These are phyloP conservation scores for Luperina nickerlii DNA, from an alignment of 2,888 invertebrate species.

Conservation along the genomic window DNA sequence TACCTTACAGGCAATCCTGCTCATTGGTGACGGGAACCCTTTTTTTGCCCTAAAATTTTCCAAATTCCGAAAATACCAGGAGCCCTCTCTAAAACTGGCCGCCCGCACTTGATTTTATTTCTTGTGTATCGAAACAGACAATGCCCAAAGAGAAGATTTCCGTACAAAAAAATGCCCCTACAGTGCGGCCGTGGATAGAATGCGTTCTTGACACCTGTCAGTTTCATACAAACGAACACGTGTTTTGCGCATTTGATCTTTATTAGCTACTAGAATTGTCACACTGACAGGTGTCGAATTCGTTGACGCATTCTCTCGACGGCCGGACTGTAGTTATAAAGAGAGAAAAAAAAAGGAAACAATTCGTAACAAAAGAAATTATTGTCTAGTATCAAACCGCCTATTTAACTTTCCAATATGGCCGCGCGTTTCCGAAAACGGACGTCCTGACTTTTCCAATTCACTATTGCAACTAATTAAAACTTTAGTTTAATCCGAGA, in stretches of 20 bases:
- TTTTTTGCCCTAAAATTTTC: neutral
- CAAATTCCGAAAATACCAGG: neutral
- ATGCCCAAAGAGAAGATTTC: neutral
- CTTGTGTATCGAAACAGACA: neutral
- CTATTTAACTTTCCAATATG: slow-evolving; percentile 80
- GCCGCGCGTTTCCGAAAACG: slow-evolving; percentile 75
- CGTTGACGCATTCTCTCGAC: neutral
- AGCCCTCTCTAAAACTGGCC: neutral
- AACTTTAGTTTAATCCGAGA: slow-evolving; percentile 88
- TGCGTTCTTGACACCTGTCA: neutral
- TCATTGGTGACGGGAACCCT: neutral
- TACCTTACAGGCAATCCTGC: neutral
- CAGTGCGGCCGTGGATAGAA: neutral
- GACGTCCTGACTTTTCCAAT: slow-evolving; percentile 80
- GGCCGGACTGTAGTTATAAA: neutral
- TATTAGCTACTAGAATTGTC: too few relatives aligned
- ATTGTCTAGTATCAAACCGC: slow-evolving; percentile 60
- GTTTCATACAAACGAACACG: neutral
- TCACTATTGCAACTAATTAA: slow-evolving; percentile 89
- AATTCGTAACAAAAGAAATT: slow-evolving; percentile 15
- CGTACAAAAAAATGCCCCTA: neutral
- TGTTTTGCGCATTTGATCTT: neutral
- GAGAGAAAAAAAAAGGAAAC: neutral
- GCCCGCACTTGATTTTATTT: neutral
- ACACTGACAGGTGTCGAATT: neutral